Percentiles rank a stretch among this genome's conserved stretches.
Conservation (phyloP, 2,888 invertebrate genomes). For the Trisateles emortualis region DNA sequence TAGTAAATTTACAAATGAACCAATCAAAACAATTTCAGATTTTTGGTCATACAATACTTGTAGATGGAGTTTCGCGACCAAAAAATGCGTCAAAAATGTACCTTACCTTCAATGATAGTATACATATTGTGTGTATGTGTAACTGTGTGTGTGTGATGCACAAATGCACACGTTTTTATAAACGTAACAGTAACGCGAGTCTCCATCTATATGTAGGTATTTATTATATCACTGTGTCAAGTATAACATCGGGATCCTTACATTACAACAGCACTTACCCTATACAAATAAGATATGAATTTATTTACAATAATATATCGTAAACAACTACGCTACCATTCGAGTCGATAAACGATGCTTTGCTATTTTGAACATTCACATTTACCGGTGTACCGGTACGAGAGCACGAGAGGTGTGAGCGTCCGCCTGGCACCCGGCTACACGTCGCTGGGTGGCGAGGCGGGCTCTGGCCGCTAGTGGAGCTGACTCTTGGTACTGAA, state of each 20-base stretch:
- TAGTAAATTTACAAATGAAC: slow-evolving; percentile 29
- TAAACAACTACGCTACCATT: slow-evolving; percentile 43
- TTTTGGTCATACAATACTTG: too few species aligned
- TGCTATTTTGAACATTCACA: slow-evolving; percentile 45
- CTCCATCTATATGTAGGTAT: too few species aligned
- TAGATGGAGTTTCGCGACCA: too few species aligned
- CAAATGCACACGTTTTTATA: too few species aligned
- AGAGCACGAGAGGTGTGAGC: slow-evolving; percentile 28
- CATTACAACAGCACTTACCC: slow-evolving; percentile 41
- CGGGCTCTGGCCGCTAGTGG: slow-evolving; percentile 78
- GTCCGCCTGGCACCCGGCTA: slow-evolving; percentile 56
- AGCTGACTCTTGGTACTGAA: slow-evolving; percentile 86
- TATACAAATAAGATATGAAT: slow-evolving; percentile 52
- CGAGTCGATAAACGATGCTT: slow-evolving; percentile 36
- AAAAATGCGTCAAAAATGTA: too few species aligned
- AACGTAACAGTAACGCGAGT: slow-evolving; percentile 1
- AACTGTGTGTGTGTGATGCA: too few species aligned
- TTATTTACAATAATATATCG: slow-evolving; percentile 53
- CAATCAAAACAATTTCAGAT: slow-evolving; percentile 26
- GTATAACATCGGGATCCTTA: slow-evolving; percentile 28
- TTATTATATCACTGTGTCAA: too few species aligned
- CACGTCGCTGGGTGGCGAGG: slow-evolving; percentile 81
- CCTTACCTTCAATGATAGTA: too few species aligned
- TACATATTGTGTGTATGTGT: too few species aligned
- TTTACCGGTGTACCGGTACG: slow-evolving; percentile 16